Base-by-base conservation (phyloP, 2,113 vertebrate species). In the Lycocorax pyrrhopterus region DNA sequence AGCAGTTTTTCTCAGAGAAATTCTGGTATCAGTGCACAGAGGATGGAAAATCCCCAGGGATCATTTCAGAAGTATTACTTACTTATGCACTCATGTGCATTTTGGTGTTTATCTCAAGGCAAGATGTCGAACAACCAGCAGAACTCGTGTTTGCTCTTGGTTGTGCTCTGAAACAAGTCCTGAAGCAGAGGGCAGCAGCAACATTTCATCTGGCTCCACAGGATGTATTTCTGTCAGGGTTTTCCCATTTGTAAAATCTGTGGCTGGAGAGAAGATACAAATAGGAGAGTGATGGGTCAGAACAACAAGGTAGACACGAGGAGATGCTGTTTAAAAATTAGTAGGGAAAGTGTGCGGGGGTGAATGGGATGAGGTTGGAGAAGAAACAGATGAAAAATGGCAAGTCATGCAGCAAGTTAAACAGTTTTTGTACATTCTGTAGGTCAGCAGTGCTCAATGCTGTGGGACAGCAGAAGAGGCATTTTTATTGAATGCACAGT, bases 381-480 rank as follows among this genome's bases (percentile, higher is more conserved):
- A 55, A 58, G 44, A 46, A 82, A 35, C 6, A 56, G 19, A n/a
- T 44, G 30, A 55, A 69, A 78, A 77, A 43, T 27, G 69, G 3
- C 29, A 23, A 84, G 17, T 55, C 8, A 43, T 0, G 0, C 29
- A 32, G 41, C 37, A 60, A 69, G 16, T 39, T 18, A 14, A 47
- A 6, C 16, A 47, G 14, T 4, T 89, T 49, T 67, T 84, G 21
- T 78, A 0, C 5, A 0, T 85, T 62, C 17, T 62, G 41, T 49
- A 39, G 29, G 75, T 33, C 8, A 56, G 71, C 67, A 33, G 51
- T 35, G 44, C 55, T 56, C n/a, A 41, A 2, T 29, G 43, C 21
- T 55, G 25, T 22, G 58, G 23, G 53, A 62, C 2, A 15, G 59
- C 59, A 77, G 53, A 33, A 30, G 46, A 72, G 21, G 12, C 13